Conservation (phyloP, 1,140 invertebrate species). For the Neodiprion lecontei region DNA sequence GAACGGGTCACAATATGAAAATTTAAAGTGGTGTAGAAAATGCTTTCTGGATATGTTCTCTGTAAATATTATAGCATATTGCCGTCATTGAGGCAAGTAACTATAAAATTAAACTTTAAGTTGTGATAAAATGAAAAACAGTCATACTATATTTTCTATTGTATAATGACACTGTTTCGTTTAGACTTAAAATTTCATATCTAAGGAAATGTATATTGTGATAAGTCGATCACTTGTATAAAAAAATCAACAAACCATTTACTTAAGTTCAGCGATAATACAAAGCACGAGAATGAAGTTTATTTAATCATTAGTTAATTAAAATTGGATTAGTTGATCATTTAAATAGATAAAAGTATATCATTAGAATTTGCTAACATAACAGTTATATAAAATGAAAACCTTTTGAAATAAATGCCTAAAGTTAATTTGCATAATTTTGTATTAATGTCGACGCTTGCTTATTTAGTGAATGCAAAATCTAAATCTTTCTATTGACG, state of each 20-base stretch:
- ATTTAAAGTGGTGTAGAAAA: not conserved
- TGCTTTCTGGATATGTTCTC: slow-evolving; percentile 21
- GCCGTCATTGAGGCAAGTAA: slow-evolving; percentile 37
- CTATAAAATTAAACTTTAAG: slow-evolving; percentile 23
- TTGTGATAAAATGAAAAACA: slow-evolving; percentile 13
- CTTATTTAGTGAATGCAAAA: no score
- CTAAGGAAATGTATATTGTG: slow-evolving; percentile 46
- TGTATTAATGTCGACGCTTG: not conserved
- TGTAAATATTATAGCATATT: slow-evolving; percentile 52
- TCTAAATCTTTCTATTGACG: no score
- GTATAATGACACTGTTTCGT: not conserved
- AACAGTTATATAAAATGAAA: not conserved
- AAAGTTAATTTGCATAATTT: slow-evolving; percentile 3
- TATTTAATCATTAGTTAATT: not conserved
- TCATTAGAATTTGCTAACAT: not conserved
- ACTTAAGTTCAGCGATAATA: not conserved
- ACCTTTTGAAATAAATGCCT: slow-evolving; percentile 2
- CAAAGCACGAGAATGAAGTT: not conserved
- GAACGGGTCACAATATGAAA: not conserved
- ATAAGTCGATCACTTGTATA: slow-evolving; percentile 49
- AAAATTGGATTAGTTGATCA: not conserved
- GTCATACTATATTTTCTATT: slow-evolving; percentile 4
- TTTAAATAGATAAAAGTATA: not conserved
- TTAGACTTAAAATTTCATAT: not conserved
- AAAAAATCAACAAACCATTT: slow-evolving; percentile 20